Base-by-base conservation (phyloP, 2,797 vertebrate species). In the Thaleichthys pacificus region DNA sequence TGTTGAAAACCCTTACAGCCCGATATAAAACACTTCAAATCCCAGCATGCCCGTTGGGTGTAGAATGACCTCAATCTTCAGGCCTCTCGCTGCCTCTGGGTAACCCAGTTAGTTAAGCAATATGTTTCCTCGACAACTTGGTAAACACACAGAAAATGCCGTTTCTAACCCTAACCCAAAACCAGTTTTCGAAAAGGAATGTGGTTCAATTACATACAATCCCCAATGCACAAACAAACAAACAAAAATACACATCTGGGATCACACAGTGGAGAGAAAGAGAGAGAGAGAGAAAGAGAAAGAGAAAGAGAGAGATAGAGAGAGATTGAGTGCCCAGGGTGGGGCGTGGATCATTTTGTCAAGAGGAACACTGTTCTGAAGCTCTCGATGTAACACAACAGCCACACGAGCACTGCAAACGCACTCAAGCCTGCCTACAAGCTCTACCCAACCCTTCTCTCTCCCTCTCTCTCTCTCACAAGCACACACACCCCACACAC, bases 11-110 rank as follows among this genome's bases (percentile, higher is more conserved):
- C 78, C 77, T 71, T 57, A 42, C 30, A 81, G 79, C 69, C 74
- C 63, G 24, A 78, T 83, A 71, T 72, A 77, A 79, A 73, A 75
- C 79, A 90, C 85, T 82, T n/a, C 77, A 84, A 75, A 70, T 82
- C 86, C 83, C 88, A 87, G 80, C 54, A 5, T 86, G 85, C 22
- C 22, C 87, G 82, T 69, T 30, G 86, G 87, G 77, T 54, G 15
- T 54, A 0, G 75, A 51, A 66, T 74, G 86, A 84, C 90, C 89
- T 85, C 74, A 80, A 77, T 73, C 68, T 70, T 54, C 21, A 74
- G 71, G 72, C 2, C 69, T 63, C 77, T 74, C 69, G 8, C 14
- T 38, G 80, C 79, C 68, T 84, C 68, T 79, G 78, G 79, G 83
- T 84, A 87, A 80, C 85, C 74, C 75, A 89, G 81, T 85, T 81